phyloP scores from a whole-genome alignment of 2,797 vertebrate genomes.

The Syngnathus acus region DNA sequence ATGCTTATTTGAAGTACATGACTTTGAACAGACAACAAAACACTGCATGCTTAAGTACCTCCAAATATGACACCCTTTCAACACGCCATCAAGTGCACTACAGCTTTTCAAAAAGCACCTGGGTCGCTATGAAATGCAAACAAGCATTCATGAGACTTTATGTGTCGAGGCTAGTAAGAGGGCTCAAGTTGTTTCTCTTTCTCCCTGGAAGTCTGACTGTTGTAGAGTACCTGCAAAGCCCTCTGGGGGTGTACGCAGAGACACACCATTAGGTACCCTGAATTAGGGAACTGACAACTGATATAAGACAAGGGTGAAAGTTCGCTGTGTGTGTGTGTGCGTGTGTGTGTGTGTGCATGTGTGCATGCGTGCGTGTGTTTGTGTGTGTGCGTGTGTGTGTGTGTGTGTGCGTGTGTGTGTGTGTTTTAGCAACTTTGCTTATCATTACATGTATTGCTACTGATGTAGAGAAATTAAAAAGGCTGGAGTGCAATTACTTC shows the following conservation, averaged over 20 bases:
- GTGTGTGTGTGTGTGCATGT: no score
- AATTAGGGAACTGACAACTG: not conserved
- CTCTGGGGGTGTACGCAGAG: not conserved
- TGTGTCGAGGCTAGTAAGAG: constrained; percentile 55
- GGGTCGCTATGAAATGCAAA: constrained; percentile 67
- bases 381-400: no score
- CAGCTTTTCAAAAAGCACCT: constrained; percentile 62
- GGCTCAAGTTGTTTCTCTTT: constrained; percentile 49
- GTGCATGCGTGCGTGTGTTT: no score
- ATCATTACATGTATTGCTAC: no score
- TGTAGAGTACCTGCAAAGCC: not conserved
- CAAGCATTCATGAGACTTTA: constrained; percentile 55
- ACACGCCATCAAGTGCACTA: constrained; percentile 62
- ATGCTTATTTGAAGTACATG: constrained; percentile 56
- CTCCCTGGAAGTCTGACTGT: constrained; percentile 29
- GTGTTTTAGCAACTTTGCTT: no score
- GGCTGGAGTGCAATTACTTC: no score
- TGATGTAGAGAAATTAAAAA: no score
- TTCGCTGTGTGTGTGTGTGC: not conserved
- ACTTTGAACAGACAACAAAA: constrained; percentile 69
- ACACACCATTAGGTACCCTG: not conserved
- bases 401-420: no score
- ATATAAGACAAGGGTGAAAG: not conserved
- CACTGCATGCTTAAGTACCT: constrained; percentile 58
- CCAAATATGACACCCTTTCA: constrained; percentile 67